These are phyloP conservation scores for Lucilia sericata DNA, from an alignment of 1,140 invertebrate species.

Conservation along the genomic window DNA sequence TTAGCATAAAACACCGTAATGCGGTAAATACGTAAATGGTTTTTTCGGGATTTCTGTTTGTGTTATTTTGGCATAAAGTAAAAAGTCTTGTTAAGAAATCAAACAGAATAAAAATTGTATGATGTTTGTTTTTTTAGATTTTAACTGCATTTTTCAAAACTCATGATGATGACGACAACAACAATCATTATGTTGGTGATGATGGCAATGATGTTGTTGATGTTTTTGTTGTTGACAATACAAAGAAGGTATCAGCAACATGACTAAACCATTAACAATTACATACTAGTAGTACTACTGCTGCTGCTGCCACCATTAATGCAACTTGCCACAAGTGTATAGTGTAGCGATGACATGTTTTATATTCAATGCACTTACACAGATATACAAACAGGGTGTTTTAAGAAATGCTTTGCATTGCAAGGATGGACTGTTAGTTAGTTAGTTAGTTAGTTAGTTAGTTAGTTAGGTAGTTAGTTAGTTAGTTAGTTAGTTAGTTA, in stretches of 20 bases:
- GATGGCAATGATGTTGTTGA: not conserved
- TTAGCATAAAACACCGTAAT: constrained; percentile 1
- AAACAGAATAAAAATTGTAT: not conserved
- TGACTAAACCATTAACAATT: not conserved
- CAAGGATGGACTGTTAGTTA: too few species aligned
- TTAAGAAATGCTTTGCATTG: too few species aligned
- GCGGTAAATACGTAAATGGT: not conserved
- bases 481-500: too few species aligned
- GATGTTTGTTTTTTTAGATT: not conserved
- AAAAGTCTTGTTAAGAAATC: not conserved
- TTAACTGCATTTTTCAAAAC: not conserved
- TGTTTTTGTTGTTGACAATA: not conserved
- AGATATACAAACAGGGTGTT: too few species aligned
- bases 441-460: too few species aligned
- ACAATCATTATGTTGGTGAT: not conserved
- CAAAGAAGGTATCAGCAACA: not conserved
- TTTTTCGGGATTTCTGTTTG: too few species aligned
- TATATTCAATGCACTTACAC: too few species aligned
- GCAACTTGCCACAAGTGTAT: not conserved
- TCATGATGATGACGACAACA: not conserved
- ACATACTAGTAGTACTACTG: not conserved
- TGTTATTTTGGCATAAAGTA: not conserved
- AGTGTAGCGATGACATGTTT: not conserved
- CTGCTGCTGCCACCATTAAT: too few species aligned
- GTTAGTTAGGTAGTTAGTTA: too few species aligned